Conservation (phyloP, 2,888 invertebrate genomes). For the Lepidocyrtinus sp. region DNA sequence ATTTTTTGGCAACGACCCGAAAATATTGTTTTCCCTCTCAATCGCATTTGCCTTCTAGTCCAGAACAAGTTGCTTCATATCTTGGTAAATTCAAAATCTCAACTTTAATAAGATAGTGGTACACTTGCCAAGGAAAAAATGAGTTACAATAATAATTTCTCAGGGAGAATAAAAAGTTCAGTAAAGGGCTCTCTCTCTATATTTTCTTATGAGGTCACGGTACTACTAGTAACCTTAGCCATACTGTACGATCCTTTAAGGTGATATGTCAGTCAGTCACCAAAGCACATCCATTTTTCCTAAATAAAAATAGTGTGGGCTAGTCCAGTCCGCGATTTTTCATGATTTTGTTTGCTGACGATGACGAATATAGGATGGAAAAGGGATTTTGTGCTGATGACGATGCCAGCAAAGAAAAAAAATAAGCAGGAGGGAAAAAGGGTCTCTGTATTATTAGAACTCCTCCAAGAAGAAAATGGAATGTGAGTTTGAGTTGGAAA, state of each 20-base stretch:
- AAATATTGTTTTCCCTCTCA: slow-evolving; percentile 2
- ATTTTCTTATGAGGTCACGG: background rate
- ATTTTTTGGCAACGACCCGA: slow-evolving; percentile 5
- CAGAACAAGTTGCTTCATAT: background rate
- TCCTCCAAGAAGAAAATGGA: slow-evolving; percentile 14
- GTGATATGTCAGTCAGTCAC: slow-evolving; percentile 13
- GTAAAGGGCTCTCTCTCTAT: background rate
- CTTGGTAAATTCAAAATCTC: background rate
- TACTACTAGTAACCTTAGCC: background rate
- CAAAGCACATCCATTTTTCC: slow-evolving; percentile 4
- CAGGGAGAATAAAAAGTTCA: background rate
- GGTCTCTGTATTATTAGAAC: background rate
- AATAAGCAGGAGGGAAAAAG: background rate
- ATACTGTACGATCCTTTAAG: slow-evolving; percentile 3
- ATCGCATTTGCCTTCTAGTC: background rate
- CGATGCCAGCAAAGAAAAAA: background rate
- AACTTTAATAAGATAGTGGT: slow-evolving; percentile 2
- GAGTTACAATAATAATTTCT: slow-evolving; percentile 10
- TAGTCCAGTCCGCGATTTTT: background rate
- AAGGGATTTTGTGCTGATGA: background rate
- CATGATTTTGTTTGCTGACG: slow-evolving; percentile 13
- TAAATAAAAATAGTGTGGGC: slow-evolving; percentile 2
- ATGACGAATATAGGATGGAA: slow-evolving; percentile 1
- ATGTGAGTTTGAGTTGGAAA: background rate
- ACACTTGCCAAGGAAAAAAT: slow-evolving; percentile 11